Percentiles rank a stretch among this genome's conserved stretches.
Conservation (phyloP, 2,797 vertebrate species). For the Serranus cabrilla region DNA sequence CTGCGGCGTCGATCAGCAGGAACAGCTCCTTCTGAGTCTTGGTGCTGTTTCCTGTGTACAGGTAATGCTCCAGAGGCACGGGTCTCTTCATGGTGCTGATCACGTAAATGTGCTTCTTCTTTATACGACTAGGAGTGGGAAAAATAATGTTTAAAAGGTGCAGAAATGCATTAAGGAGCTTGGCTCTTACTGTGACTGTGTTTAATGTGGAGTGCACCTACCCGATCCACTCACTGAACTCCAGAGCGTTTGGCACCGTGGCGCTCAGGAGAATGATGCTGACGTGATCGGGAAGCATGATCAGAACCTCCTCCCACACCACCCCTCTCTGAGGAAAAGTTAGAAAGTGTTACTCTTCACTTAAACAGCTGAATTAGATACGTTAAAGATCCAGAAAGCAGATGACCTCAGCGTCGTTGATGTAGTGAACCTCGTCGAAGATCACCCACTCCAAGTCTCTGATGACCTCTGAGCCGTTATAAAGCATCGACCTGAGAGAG, state of each 20-base stretch:
- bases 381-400: no score
- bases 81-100: constrained; percentile 93
- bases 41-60: constrained; percentile 95
- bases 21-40: constrained; percentile 95
- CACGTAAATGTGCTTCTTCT: constrained; percentile 92
- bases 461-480: constrained; percentile 95
- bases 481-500: constrained; percentile 91
- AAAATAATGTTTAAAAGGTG: background rate
- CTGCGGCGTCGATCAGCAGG: constrained; percentile 87
- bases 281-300: constrained; percentile 95
- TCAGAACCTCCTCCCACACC: constrained; percentile 96
- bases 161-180: background rate
- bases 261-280: constrained; percentile 95
- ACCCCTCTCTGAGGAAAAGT: constrained; percentile 89
- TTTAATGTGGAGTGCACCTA: constrained; percentile 61
- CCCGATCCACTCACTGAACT: constrained; percentile 97
- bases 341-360: background rate
- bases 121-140: constrained; percentile 86
- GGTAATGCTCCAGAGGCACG: constrained; percentile 91
- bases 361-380: background rate
- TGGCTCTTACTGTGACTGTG: background rate
- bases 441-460: constrained; percentile 96
- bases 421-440: constrained; percentile 96
- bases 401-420: constrained; percentile 92
- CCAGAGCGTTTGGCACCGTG: constrained; percentile 93